phyloP scores from a whole-genome alignment of 2,113 vertebrate species.

The Aplodontia rufa region DNA sequence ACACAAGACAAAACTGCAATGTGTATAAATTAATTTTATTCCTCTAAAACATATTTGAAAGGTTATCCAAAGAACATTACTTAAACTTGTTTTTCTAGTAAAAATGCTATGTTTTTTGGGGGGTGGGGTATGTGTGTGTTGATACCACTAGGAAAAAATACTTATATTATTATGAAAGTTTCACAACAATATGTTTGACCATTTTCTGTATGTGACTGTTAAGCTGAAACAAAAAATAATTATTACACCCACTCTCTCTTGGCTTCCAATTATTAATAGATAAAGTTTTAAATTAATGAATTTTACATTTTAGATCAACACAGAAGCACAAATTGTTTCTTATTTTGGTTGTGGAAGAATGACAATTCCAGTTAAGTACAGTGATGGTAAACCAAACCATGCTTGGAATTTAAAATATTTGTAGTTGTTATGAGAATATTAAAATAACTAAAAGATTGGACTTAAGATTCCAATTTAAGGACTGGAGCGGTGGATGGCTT shows the following conservation, averaged over 20 bases:
- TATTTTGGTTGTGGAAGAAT: conserved; percentile 44
- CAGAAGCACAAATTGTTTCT: not conserved
- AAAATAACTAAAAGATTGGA: conserved; percentile 7
- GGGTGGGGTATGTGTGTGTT: no score
- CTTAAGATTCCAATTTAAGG: conserved; percentile 43
- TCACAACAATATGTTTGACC: not conserved
- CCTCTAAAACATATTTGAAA: conserved; percentile 5
- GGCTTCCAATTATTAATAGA: conserved; percentile 1
- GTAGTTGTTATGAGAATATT: conserved; percentile 29
- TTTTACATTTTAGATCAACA: conserved; percentile 20
- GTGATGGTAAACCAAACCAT: not conserved
- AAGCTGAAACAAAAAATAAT: conserved; percentile 37
- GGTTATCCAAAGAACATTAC: not conserved
- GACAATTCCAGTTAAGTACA: not conserved
- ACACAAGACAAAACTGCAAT: not conserved
- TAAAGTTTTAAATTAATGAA: conserved; percentile 47
- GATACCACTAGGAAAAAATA: not conserved
- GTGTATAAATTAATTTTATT: not conserved
- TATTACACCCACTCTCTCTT: not conserved
- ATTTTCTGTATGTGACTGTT: not conserved
- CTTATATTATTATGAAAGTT: conserved; percentile 30
- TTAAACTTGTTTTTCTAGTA: conserved; percentile 34
- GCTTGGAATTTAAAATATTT: conserved; percentile 48
- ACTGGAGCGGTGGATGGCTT: no score
- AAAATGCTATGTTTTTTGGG: not conserved